Evolutionary conservation across 2,113 vertebrate species (phyloP), one percentile per base, ranked within the genome.

Genomic region (Sinocyclocheilus anophthalmus): DNA sequence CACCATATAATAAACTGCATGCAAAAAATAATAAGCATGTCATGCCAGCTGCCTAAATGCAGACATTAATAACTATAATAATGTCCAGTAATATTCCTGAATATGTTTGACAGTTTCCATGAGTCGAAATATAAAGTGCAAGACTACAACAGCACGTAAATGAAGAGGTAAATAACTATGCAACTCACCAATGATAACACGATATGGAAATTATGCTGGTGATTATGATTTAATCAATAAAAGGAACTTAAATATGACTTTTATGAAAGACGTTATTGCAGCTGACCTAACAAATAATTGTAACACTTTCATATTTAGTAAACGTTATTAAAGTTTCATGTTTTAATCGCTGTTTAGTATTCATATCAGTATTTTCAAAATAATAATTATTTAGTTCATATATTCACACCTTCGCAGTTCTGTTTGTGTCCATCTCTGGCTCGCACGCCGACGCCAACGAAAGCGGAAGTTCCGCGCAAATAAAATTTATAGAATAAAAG

Each of bases 321-420:
- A 11, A 16, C n/a, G 1, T 16, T 16, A 42, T 13, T 16, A 13
- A 24, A 24, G 6, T 16, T 53, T 4, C 16, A 16, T 53, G 16
- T 53, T 45, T 53, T 5, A 14, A 53, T 4, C 13, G 50, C 3
- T 5, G 50, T 1, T 53, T 50, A 50, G 48, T 50, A 14, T 50
- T 50, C 48, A 50, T 50, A 14, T 0, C 50, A 53, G 14, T 53
- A 18, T 75, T 20, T 48, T 33, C 0, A 1, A 83, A 16, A 76
- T 61, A 33, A 33, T 33, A 18, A 22, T 57, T 3, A 2, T 33
- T 26, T 18, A 67, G 10, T 3, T 26, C 37, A 61, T 39, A 39
- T 45, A 2, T 11, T 82, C 89, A 65, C 85, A 95, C 94, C 93
- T 92, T 93, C 0, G 92, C 84, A 1, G 87, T 53, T 8, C 72